Evolutionary conservation across 2,797 vertebrate species (phyloP).

Genomic region (Florisuga fusca): DNA sequence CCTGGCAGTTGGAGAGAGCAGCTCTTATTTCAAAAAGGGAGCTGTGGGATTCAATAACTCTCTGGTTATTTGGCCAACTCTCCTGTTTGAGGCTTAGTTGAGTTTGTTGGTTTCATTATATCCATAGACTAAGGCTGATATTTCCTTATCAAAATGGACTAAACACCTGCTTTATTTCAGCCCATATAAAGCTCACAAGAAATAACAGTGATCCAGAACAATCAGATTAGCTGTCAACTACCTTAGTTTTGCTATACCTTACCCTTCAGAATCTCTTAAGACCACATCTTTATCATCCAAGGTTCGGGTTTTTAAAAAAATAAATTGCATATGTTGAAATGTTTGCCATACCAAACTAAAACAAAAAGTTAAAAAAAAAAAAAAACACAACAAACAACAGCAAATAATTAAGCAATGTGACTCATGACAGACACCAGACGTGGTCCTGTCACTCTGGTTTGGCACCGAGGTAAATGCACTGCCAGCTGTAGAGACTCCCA

Average conservation of each 20-base stretch:
- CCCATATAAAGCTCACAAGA: background rate
- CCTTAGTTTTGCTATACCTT: background rate
- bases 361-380: background rate
- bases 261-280: background rate
- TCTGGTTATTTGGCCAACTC: background rate
- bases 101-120: background rate
- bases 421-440: background rate
- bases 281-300: background rate
- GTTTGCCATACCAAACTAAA: background rate
- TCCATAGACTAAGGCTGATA: background rate
- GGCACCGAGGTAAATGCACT: background rate
- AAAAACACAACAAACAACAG: background rate
- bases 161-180: conserved; percentile 35
- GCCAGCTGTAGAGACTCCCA: background rate
- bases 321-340: background rate
- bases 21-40: background rate
- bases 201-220: background rate
- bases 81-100: background rate
- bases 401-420: background rate
- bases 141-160: conserved; percentile 42
- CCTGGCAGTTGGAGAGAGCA: background rate
- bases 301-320: background rate
- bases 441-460: background rate
- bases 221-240: background rate
- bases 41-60: background rate